phyloP scores from a whole-genome alignment of 2,888 invertebrate species.

The Meta bourneti region DNA sequence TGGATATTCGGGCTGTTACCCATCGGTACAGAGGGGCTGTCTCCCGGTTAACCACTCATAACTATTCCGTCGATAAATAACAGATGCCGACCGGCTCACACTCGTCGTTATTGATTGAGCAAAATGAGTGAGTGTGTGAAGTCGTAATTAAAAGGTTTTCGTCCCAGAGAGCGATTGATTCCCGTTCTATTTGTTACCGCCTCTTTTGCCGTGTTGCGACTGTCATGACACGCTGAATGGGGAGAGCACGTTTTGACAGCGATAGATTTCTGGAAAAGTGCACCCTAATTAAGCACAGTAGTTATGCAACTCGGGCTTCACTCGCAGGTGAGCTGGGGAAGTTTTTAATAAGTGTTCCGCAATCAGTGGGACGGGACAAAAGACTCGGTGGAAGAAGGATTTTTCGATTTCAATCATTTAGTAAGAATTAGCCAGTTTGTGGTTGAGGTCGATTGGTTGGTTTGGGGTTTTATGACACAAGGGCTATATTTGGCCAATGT shows the following conservation, averaged over 20 bases:
- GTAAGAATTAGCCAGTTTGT: too few species aligned
- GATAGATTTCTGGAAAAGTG: too few species aligned
- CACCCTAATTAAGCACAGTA: too few species aligned
- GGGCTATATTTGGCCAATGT: too few species aligned
- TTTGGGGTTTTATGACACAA: too few species aligned
- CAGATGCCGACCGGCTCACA: conserved; percentile 33
- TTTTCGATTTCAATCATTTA: too few species aligned
- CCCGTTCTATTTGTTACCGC: background rate
- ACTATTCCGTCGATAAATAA: conserved; percentile 65
- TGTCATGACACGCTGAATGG: background rate
- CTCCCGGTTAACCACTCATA: conserved; percentile 45
- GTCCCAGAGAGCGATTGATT: conserved; percentile 16
- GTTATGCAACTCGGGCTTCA: too few species aligned
- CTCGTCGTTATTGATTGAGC: conserved; percentile 48
- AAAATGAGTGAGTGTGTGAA: conserved; percentile 36
- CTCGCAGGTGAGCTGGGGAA: too few species aligned
- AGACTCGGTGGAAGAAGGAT: too few species aligned
- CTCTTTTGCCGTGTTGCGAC: background rate
- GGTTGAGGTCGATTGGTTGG: too few species aligned
- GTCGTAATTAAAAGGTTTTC: conserved; percentile 47
- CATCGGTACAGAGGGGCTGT: conserved; percentile 3
- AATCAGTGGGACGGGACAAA: too few species aligned
- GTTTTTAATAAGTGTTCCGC: too few species aligned
- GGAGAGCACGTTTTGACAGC: background rate
- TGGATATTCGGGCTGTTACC: background rate